These are phyloP conservation scores for Drosophila quadrilineata DNA, from an alignment of 1,140 invertebrate genomes.

Conservation along the genomic window DNA sequence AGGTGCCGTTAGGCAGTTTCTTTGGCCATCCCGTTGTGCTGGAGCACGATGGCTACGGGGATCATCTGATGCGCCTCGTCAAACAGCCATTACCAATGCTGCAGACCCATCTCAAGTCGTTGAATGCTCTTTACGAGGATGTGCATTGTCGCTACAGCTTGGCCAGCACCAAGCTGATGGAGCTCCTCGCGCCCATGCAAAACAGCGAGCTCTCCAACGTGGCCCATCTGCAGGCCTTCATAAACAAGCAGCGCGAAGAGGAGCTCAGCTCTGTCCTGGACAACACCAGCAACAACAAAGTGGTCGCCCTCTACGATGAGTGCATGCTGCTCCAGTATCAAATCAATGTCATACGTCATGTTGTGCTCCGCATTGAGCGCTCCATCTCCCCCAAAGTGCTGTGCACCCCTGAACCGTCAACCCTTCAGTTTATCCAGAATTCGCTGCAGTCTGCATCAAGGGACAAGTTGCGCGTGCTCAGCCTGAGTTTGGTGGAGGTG, in stretches of 20 bases:
- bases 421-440: slow-evolving; percentile 33
- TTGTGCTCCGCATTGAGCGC: slow-evolving; percentile 87
- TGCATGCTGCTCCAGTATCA: slow-evolving; percentile 91
- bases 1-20: slow-evolving; percentile 95
- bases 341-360: slow-evolving; percentile 88
- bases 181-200: slow-evolving; percentile 88
- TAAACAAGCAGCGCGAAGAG: slow-evolving; percentile 86
- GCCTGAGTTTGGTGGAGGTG: slow-evolving; percentile 90
- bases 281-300: slow-evolving; percentile 85
- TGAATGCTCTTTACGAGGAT: slow-evolving; percentile 86
- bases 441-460: slow-evolving; percentile 85
- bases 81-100: slow-evolving; percentile 54
- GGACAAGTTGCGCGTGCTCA: slow-evolving; percentile 90
- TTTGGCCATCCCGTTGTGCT: slow-evolving; percentile 93
- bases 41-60: slow-evolving; percentile 85
- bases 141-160: slow-evolving; percentile 92
- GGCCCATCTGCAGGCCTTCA: slow-evolving; percentile 90
- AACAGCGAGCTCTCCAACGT: slow-evolving; percentile 89
- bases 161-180: slow-evolving; percentile 90
- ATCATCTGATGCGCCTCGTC: slow-evolving; percentile 76
- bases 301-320: slow-evolving; percentile 91
- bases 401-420: neutral
- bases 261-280: slow-evolving; percentile 82
- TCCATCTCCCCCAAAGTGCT: slow-evolving; percentile 27
- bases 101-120: slow-evolving; percentile 66